These are phyloP conservation scores for Equus przewalskii DNA, from an alignment of 2,113 vertebrate species.

Conservation along the genomic window DNA sequence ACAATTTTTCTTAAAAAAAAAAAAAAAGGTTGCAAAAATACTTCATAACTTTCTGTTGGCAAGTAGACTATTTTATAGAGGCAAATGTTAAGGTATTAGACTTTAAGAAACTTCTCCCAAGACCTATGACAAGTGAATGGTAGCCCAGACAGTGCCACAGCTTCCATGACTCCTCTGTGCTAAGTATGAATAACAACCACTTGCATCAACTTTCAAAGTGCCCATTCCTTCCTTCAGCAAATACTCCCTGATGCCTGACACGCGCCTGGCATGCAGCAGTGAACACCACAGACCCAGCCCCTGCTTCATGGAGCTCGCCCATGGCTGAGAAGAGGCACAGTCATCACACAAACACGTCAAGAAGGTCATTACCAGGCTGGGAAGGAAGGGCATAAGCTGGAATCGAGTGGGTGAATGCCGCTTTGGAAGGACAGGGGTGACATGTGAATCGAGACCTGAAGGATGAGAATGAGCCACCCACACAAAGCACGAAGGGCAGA, in stretches of 20 bases:
- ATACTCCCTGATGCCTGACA: not conserved
- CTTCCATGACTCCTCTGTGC: not conserved
- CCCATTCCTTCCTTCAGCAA: not conserved
- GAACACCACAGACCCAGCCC: not conserved
- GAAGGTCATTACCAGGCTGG: no score
- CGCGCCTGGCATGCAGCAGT: not conserved
- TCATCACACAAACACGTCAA: not conserved
- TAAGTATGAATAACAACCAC: not conserved
- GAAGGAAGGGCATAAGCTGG: not conserved
- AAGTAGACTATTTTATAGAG: not conserved
- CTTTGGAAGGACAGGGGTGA: not conserved
- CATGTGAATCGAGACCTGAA: not conserved
- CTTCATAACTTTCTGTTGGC: slow-evolving; percentile 32
- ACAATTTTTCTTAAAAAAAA: not conserved
- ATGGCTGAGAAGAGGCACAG: not conserved
- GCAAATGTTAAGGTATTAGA: not conserved
- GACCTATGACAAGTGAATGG: not conserved
- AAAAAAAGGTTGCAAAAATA: slow-evolving; percentile 8
- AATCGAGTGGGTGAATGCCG: not conserved
- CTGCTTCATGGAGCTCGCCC: not conserved
- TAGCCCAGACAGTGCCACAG: no score
- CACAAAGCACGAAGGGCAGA: not conserved
- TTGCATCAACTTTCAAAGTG: not conserved
- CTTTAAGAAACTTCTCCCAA: slow-evolving; percentile 46
- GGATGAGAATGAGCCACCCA: not conserved